Evolutionary conservation across 1,140 invertebrate species (phyloP).

Genomic region (Zaprionus nigranus): DNA sequence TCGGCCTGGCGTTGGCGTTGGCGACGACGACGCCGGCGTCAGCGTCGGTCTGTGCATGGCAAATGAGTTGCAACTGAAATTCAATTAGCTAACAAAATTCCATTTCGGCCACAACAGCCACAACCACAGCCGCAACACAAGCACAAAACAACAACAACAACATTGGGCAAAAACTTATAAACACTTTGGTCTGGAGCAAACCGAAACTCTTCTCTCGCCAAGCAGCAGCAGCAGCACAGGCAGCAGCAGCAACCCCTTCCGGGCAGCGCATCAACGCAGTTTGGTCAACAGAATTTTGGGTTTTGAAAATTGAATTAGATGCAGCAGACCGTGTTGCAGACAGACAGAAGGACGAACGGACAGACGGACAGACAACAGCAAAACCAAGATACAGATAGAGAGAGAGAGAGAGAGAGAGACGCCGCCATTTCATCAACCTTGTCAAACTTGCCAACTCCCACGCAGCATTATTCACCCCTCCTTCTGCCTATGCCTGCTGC

Average conservation of each 20-base stretch:
- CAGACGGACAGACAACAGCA: slow-evolving; percentile 35
- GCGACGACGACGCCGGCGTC: neutral
- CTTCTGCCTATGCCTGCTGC: neutral
- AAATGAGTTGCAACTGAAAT: slow-evolving; percentile 83
- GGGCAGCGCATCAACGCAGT: slow-evolving; percentile 72
- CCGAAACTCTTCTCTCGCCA: slow-evolving; percentile 3
- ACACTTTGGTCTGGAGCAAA: slow-evolving; percentile 54
- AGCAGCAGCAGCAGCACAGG: neutral
- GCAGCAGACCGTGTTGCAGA: slow-evolving; percentile 75
- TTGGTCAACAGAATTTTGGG: slow-evolving; percentile 81
- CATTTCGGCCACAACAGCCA: slow-evolving; percentile 69
- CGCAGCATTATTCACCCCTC: neutral
- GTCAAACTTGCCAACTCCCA: slow-evolving; percentile 43
- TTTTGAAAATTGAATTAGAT: slow-evolving; percentile 83
- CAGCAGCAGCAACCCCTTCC: slow-evolving; percentile 24
- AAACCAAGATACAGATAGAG: slow-evolving; percentile 6
- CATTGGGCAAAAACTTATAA: slow-evolving; percentile 75
- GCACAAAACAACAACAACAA: slow-evolving; percentile 23
- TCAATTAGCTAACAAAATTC: slow-evolving; percentile 83
- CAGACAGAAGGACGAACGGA: slow-evolving; percentile 28
- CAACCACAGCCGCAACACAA: slow-evolving; percentile 38
- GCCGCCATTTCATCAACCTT: slow-evolving; percentile 53
- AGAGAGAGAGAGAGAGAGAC: slow-evolving; percentile 15
- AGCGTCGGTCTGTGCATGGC: slow-evolving; percentile 63
- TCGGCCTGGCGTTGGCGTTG: neutral